Conservation (phyloP, 2,113 vertebrate species). For the Dasyprocta punctata region DNA sequence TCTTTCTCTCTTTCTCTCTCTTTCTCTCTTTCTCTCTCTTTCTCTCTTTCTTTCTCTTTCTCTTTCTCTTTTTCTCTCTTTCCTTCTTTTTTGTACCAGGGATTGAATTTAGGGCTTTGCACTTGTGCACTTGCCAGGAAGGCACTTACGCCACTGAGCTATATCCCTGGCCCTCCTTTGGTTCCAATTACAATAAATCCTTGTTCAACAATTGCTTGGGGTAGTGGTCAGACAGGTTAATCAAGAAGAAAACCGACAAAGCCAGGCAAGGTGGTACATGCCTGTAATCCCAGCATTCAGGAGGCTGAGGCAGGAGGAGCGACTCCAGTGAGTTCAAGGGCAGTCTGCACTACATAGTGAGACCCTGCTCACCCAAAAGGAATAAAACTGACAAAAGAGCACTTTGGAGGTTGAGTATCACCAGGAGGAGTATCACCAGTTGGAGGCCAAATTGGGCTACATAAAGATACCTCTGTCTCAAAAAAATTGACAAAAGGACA, state of each 20-base stretch:
- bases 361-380: no score
- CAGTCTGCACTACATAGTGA: no score
- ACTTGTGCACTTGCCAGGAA: no score
- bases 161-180: background rate
- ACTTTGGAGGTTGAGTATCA: background rate
- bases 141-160: no score
- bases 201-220: background rate
- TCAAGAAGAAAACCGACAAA: background rate
- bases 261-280: background rate
- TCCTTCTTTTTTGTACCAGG: no score
- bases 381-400: background rate
- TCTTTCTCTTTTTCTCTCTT: no score
- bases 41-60: background rate
- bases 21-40: no score
- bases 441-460: background rate
- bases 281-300: background rate
- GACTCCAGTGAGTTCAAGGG: no score
- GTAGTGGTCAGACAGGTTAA: background rate
- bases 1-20: background rate
- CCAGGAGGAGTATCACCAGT: background rate
- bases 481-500: background rate
- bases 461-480: background rate
- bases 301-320: no score
- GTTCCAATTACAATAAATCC: background rate
- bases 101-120: no score